Base-by-base conservation (phyloP, 2,113 vertebrate genomes). In the Neofelis nebulosa region DNA sequence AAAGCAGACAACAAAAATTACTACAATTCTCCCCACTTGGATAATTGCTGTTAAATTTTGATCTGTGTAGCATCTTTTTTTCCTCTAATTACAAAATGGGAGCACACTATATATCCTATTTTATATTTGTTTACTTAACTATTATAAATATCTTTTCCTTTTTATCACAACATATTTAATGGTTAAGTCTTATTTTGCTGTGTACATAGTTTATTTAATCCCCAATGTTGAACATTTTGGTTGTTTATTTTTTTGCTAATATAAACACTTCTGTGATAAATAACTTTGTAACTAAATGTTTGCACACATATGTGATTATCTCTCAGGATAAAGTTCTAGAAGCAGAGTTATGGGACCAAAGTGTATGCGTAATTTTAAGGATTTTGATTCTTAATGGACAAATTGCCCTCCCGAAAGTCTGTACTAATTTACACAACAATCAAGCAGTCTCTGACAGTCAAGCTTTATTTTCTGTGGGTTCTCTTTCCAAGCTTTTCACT, bases 211-310 rank as follows among this genome's bases (percentile, higher is more conserved):
- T 92, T 66, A 88, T 89, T 88, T 45, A 50, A 41, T 90, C 55
- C 6, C 29, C n/a, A 73, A 9, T 79, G 41, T 33, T 94, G 74
- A 2, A 79, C 5, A 68, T 89, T 95, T 88, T 80, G 11, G 33
- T 73, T 93, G 11, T 45, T 96, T 65, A 18, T 74, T 89, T 78
- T 91, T 96, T 89, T 82, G 45, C 31, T 84, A 52, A 65, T 94
- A 63, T 91, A 91, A 87, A 73, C n/a, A 65, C 41, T 55, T 96
- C 38, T 91, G n/a, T 81, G 55, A 81, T 52, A 93, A 92, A 74
- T 84, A 95, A 88, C 27, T 48, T 88, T 78, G n/a, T 57, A 95
- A 66, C 29, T 71, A 96, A 65, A 84, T 66, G 45, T 97, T 94
- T 74, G 15, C 27, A 76, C 9, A 71, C 3, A 73, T 66, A 4